A percentile compares a stretch with the other conserved stretches of the same genome.
Conservation (phyloP, 2,113 vertebrate genomes). For the Otis tarda region DNA sequence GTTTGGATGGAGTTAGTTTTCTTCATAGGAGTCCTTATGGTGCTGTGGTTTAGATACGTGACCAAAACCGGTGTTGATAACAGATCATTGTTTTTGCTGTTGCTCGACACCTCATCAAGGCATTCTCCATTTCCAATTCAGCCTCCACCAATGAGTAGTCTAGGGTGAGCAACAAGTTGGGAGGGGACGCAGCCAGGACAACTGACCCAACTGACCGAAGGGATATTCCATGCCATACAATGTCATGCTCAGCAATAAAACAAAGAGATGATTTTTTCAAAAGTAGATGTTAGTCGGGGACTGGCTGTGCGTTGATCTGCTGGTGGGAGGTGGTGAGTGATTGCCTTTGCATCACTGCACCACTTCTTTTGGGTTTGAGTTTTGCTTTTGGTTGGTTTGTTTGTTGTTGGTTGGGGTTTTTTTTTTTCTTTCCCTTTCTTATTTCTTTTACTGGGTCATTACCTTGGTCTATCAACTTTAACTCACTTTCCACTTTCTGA, state of each 20-base stretch:
- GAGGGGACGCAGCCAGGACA: too few species aligned
- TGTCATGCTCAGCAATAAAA: not conserved
- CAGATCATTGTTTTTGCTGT: not conserved
- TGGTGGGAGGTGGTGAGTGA: not conserved
- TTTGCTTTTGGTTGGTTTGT: too few species aligned
- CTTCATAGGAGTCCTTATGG: not conserved
- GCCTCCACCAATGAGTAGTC: not conserved
- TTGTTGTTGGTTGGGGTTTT: not conserved
- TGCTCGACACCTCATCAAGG: not conserved
- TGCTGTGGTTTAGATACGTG: not conserved
- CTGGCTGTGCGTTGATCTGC: too few species aligned
- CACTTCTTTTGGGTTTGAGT: not conserved
- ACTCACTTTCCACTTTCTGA: not conserved
- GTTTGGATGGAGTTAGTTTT: not conserved
- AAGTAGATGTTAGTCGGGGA: fast-evolving
- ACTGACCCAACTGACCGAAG: too few species aligned
- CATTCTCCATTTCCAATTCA: not conserved
- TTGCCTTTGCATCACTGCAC: not conserved
- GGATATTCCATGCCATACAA: too few species aligned
- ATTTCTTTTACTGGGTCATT: not conserved
- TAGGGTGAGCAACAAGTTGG: not conserved
- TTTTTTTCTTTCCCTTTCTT: not conserved
- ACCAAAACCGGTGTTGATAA: not conserved
- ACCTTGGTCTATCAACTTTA: not conserved
- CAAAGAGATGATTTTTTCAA: not conserved